Evolutionary conservation across 2,113 vertebrate genomes (phyloP), one percentile per base, ranked within the genome.

Genomic region (Sterrhoptilus dennistouni): DNA sequence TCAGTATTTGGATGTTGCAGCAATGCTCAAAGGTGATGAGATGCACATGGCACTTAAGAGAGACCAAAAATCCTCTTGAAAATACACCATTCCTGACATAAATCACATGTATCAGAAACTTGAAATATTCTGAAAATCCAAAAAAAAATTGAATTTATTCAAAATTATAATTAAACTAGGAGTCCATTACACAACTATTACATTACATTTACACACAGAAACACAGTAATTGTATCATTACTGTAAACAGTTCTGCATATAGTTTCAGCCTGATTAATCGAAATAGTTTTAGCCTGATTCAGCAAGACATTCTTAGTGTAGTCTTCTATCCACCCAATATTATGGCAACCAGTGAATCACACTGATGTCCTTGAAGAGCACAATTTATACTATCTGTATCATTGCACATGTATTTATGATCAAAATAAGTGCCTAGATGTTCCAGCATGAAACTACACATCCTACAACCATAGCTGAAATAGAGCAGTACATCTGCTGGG

Each of bases 401-500:
- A 42, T 4, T 65, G 56, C 23, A 64, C 9, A 20, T 31, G 4
- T 50, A 74, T 21, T 44, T 66, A 38, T 82, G 56, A 76, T 16
- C 9, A 84, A 70, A 87, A 42, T 20, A 75, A 76, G 75, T 87
- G 9, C 15, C 31, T 35, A 52, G 19, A 74, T 33, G 5, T 44
- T 68, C 53, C 61, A 79, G 24, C n/a, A 82, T 21, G 49, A 63
- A 89, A 64, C 28, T 20, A 36, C 14, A 49, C 7, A 25, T 65
- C 28, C 44, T 42, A 11, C 33, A 90, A 66, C 9, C 27, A 31
- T 0, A 71, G 25, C 35, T 59, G 57, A 89, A 88, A 90, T 28
- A 33, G 19, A 76, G 56, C 9, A 60, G 24, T 24, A 56, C 9
- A 9, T 40, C 82, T 0, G 0, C 1, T 44, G 21, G 12, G 40